Evolutionary conservation across 2,797 vertebrate genomes (phyloP).

Genomic region (Tamandua tetradactyla): DNA sequence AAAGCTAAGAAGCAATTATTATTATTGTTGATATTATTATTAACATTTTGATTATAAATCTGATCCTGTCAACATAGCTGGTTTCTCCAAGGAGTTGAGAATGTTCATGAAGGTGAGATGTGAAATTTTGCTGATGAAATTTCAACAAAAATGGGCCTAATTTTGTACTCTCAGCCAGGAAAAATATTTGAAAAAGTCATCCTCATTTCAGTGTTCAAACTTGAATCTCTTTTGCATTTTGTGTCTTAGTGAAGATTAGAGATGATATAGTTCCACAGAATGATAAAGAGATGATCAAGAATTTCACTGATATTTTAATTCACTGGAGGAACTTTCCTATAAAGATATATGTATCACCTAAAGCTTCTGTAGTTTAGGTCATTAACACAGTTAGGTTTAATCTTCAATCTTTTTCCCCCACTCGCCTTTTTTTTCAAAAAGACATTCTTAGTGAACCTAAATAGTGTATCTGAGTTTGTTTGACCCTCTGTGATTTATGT

Average conservation of each 20-base stretch:
- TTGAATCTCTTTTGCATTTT: constrained; percentile 31
- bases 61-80: not conserved
- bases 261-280: constrained; percentile 31
- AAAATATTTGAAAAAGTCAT: not conserved
- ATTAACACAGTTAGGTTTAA: not conserved
- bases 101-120: not conserved
- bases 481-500: constrained; percentile 19
- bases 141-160: not conserved
- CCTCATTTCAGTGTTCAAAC: constrained; percentile 53
- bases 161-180: constrained; percentile 19
- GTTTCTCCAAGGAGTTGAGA: not conserved
- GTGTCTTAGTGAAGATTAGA: constrained; percentile 20
- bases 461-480: constrained; percentile 31
- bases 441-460: constrained; percentile 32
- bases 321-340: not conserved
- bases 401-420: not conserved
- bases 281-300: not conserved
- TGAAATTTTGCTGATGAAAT: not conserved
- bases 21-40: not conserved
- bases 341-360: not conserved
- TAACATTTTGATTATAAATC: not conserved
- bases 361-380: constrained; percentile 14
- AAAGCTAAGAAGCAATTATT: not conserved
- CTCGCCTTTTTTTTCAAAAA: not conserved
- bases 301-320: constrained; percentile 46